Conservation (phyloP, 2,113 vertebrate species). For the Nesogale talazaci region DNA sequence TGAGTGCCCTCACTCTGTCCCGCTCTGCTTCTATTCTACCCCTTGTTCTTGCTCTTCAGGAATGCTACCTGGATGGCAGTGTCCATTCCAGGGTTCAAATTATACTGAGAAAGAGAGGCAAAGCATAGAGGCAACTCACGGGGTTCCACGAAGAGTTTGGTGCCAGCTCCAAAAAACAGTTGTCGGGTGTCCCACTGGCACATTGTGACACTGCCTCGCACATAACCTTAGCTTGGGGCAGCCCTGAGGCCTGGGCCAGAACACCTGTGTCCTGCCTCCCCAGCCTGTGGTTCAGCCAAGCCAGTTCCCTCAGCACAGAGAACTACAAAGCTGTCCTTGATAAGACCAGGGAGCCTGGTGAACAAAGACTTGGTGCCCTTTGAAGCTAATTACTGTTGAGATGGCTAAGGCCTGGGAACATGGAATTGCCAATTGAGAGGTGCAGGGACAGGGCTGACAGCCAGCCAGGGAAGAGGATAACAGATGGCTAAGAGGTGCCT, state of each 20-base stretch:
- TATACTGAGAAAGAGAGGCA: slow-evolving; percentile 16
- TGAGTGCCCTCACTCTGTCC: not conserved
- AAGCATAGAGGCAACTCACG: slow-evolving; percentile 49
- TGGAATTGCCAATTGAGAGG: not conserved
- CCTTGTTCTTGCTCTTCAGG: not conserved
- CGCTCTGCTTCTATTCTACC: not conserved
- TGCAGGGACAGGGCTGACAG: not conserved
- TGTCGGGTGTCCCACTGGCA: slow-evolving; percentile 66
- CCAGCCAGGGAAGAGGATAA: slow-evolving; percentile 10
- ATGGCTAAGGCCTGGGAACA: not conserved
- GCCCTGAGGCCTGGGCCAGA: not conserved
- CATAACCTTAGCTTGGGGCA: slow-evolving; percentile 5
- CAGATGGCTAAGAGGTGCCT: not conserved
- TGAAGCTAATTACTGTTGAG: slow-evolving; percentile 53
- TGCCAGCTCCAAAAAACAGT: slow-evolving; percentile 73
- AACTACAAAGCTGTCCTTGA: slow-evolving; percentile 50
- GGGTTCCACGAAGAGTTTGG: slow-evolving; percentile 68
- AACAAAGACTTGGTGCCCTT: slow-evolving; percentile 24
- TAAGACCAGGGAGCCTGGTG: not conserved
- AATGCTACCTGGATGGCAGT: not conserved
- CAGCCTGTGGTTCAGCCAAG: not conserved
- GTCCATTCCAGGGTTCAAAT: not conserved
- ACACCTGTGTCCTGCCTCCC: slow-evolving; percentile 54
- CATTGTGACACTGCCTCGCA: not conserved
- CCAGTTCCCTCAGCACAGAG: slow-evolving; percentile 30